Evolutionary conservation across 2,888 invertebrate species (phyloP).

Genomic region (Mycalesis mineus): DNA sequence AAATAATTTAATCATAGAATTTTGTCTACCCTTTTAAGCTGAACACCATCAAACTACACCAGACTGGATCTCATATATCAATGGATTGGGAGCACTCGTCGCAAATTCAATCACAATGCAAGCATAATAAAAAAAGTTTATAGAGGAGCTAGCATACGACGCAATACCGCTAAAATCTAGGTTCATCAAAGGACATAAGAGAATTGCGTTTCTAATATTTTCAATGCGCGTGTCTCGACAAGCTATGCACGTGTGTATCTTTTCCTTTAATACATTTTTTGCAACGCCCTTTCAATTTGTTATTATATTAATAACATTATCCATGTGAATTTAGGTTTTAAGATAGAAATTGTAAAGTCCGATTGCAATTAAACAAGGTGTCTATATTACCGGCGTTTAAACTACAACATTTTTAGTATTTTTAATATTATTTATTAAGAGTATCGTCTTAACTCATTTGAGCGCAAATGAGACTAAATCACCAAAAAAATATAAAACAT

Average conservation of each 20-base stretch:
- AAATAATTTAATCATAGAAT: background rate
- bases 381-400: too few species aligned
- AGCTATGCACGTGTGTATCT: background rate
- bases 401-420: too few species aligned
- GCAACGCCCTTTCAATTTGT: too few species aligned
- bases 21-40: background rate
- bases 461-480: too few species aligned
- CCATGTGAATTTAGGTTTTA: too few species aligned
- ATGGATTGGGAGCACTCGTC: conserved; percentile 27
- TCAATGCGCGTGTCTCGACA: conserved; percentile 8
- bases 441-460: too few species aligned
- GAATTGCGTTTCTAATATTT: conserved; percentile 34
- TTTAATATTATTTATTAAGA: too few species aligned
- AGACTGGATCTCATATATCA: conserved; percentile 22
- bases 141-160: conserved; percentile 26
- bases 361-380: too few species aligned
- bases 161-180: conserved; percentile 35
- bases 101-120: conserved; percentile 30
- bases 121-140: conserved; percentile 29
- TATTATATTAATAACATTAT: too few species aligned
- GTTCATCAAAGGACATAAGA: conserved; percentile 35
- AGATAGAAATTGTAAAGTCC: too few species aligned
- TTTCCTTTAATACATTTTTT: too few species aligned
- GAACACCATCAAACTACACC: background rate
- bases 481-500: too few species aligned